Conservation (phyloP, 35 echinoderm and acorn worm genomes). For the Apostichopus parvimensis region DNA sequence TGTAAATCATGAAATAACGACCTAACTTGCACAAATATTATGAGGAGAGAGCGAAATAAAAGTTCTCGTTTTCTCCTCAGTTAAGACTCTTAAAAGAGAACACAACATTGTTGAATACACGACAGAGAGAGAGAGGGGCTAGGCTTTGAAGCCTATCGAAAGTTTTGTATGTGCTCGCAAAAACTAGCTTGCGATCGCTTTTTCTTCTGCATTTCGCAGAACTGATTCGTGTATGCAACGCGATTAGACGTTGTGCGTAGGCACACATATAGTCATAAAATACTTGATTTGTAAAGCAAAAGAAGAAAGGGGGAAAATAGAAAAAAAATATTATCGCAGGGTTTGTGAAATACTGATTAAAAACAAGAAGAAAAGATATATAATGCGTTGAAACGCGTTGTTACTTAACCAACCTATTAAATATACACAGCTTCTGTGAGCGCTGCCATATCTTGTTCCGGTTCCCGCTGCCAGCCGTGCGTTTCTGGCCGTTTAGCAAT, state of each 20-base stretch:
- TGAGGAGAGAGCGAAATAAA: background rate
- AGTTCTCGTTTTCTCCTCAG: too few relatives aligned
- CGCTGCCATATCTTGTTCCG: background rate
- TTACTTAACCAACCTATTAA: constrained; percentile 24
- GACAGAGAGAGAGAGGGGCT: too few relatives aligned
- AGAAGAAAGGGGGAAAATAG: background rate
- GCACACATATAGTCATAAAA: background rate
- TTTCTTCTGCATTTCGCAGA: too few relatives aligned
- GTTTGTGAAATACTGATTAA: background rate
- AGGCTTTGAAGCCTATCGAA: too few relatives aligned
- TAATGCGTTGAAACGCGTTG: background rate
- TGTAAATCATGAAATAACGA: constrained; percentile 2
- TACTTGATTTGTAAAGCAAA: background rate
- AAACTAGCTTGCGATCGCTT: too few relatives aligned
- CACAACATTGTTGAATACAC: too few relatives aligned
- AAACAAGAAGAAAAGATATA: background rate
- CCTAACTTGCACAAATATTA: background rate
- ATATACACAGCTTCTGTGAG: background rate
- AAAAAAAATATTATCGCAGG: background rate
- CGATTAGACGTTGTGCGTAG: too few relatives aligned
- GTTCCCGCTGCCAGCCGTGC: background rate
- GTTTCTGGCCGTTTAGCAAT: too few relatives aligned
- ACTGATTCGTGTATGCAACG: too few relatives aligned
- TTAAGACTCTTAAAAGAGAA: too few relatives aligned
- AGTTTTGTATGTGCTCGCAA: too few relatives aligned